These are phyloP conservation scores for Euzophera pinguis DNA, from an alignment of 2,888 invertebrate genomes.

Conservation along the genomic window DNA sequence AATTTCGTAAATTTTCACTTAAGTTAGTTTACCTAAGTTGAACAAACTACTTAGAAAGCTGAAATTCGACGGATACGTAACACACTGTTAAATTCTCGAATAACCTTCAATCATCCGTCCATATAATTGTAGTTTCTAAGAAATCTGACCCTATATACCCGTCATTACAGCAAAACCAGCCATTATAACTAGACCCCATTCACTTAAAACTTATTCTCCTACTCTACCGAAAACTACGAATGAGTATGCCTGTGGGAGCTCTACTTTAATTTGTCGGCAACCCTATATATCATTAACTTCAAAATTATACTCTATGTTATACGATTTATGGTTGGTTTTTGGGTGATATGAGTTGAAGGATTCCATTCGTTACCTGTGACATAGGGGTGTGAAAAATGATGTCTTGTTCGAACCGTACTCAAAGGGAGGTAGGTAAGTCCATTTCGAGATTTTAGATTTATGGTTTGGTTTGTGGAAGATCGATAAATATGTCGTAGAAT, in stretches of 20 bases:
- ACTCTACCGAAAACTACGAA: not conserved
- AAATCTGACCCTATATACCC: conserved; percentile 3
- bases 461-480: not conserved
- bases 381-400: conserved; percentile 47
- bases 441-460: conserved; percentile 10
- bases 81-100: not conserved
- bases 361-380: conserved; percentile 43
- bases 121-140: conserved; percentile 5
- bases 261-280: conserved; percentile 1
- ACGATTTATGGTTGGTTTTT: not conserved
- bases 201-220: not conserved
- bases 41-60: too few species aligned
- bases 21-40: too few species aligned
- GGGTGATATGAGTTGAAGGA: not conserved
- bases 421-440: conserved; percentile 27
- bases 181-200: not conserved
- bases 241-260: not conserved
- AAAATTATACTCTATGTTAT: not conserved
- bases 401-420: conserved; percentile 35
- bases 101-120: not conserved
- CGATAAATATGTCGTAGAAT: not conserved
- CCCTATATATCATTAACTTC: not conserved
- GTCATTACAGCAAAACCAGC: not conserved
- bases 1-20: too few species aligned
- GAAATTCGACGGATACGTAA: too few species aligned